These are phyloP conservation scores for Pseudopodoces humilis DNA, from an alignment of 2,113 vertebrate species.

Conservation along the genomic window DNA sequence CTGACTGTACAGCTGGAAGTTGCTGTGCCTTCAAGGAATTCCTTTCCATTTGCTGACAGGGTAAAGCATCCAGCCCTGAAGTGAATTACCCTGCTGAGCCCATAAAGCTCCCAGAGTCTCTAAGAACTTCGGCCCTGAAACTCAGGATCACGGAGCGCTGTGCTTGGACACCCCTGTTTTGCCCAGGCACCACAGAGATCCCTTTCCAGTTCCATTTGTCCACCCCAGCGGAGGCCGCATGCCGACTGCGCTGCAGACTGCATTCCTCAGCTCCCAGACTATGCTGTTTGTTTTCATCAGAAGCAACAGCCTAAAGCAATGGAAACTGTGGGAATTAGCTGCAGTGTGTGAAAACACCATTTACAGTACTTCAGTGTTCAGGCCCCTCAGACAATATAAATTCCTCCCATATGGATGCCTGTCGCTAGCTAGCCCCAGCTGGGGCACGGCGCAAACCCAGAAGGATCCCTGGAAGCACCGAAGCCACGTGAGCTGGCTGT, in stretches of 20 bases:
- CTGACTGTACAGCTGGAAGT: not conserved
- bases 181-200: not conserved
- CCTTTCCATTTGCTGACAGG: not conserved
- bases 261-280: constrained; percentile 64
- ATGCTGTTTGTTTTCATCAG: constrained; percentile 55
- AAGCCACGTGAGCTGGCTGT: not conserved
- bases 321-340: constrained; percentile 67
- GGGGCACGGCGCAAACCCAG: not conserved
- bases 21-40: not conserved
- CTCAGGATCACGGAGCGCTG: fast-evolving
- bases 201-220: not conserved
- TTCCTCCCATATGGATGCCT: constrained; percentile 53
- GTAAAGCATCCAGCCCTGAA: not conserved
- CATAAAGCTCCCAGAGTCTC: not conserved
- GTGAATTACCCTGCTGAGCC: not conserved
- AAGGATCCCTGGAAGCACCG: constrained; percentile 18
- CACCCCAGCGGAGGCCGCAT: fast-evolving
- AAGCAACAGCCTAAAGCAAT: constrained; percentile 64
- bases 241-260: not conserved
- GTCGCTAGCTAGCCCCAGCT: constrained; percentile 18
- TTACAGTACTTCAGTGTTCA: constrained; percentile 46
- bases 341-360: constrained; percentile 58
- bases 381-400: constrained; percentile 47
- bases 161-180: not conserved
- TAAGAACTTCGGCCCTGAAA: not conserved